These are phyloP conservation scores for Imbricaverruca yamaguchii DNA, from an alignment of 2,888 invertebrate genomes.

Conservation along the genomic window DNA sequence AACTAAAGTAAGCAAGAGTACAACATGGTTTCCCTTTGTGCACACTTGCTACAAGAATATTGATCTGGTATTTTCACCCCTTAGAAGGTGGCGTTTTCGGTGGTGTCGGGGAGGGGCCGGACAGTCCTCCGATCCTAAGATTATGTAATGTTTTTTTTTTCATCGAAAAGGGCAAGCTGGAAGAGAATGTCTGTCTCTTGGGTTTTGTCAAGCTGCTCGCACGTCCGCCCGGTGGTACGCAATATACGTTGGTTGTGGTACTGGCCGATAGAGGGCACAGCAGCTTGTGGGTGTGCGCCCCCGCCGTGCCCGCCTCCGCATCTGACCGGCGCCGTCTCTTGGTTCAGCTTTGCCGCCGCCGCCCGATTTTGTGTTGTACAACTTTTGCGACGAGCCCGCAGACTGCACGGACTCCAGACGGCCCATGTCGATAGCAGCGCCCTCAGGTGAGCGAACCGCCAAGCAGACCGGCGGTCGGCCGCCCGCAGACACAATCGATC, in stretches of 20 bases:
- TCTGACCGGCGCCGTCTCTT: not conserved
- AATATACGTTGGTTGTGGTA: not conserved
- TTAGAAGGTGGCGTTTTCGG: too few species aligned
- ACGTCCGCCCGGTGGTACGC: slow-evolving; percentile 1
- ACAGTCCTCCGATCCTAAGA: too few species aligned
- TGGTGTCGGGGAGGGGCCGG: too few species aligned
- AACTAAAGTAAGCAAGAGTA: too few species aligned
- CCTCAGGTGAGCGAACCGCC: not conserved
- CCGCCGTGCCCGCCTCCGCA: not conserved
- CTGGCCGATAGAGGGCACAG: not conserved
- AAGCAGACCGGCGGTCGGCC: not conserved
- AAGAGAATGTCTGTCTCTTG: too few species aligned
- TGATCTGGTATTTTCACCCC: too few species aligned
- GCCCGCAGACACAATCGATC: too few species aligned
- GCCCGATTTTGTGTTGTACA: slow-evolving; percentile 13
- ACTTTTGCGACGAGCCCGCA: slow-evolving; percentile 8
- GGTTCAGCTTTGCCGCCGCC: slow-evolving; percentile 9
- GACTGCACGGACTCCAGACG: not conserved
- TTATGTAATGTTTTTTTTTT: too few species aligned
- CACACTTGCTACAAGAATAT: too few species aligned
- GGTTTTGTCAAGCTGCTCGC: not conserved
- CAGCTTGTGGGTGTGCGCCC: not conserved
- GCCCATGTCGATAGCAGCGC: slow-evolving; percentile 1
- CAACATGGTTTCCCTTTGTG: too few species aligned
- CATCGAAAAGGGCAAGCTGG: too few species aligned